Evolutionary conservation across 2,888 invertebrate species (phyloP), one percentile per base, ranked within the genome.

Genomic region (Leptura quadrifasciata): DNA sequence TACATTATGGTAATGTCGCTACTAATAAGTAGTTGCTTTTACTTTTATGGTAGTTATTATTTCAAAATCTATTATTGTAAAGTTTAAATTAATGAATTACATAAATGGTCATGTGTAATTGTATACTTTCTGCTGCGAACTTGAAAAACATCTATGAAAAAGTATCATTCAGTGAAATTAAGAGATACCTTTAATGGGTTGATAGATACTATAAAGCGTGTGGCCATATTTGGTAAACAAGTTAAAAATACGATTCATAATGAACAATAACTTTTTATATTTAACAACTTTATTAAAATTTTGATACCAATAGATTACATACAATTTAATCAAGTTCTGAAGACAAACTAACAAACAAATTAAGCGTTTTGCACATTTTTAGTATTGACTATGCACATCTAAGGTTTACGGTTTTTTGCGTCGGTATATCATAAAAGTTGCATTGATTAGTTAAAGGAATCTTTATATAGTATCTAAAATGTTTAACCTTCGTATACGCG

Each of bases 11-110:
- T 18, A 20, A 65, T 65, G 24, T 24, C 9, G n/a, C 18, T 57
- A 15, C 58, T 73, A 65, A 65, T 65, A 64, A 54, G 65, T 24
- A 63, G 52, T 71, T 55, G 64, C 39, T 39, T 64, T n/a, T 64
- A 55, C 72, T 63, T 72, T 72, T 72, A 72, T 72, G 72, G 72
- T 15, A 52, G 63, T 63, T 72, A 54, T 55, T 64, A 57, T 31
- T 64, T 39, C n/a, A 8, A 57, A 58, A 65, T 39, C 65, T 65
- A 65, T 27, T 31, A 65, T 72, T 72, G 64, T 64, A 21, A 47
- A 54, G 17, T 47, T 18, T 54, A 52, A 71, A 65, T 72, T 63
- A 72, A 72, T 39, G 64, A 55, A 20, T 31, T 18, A 73, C 72
- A 17, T 73, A 73, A 64, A 73, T 65, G 72, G 72, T 1, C 27